A percentile compares a stretch with the other conserved stretches of the same genome.
These are phyloP conservation scores for Thymelicus acteon DNA, from an alignment of 2,888 invertebrate species.

Conservation along the genomic window DNA sequence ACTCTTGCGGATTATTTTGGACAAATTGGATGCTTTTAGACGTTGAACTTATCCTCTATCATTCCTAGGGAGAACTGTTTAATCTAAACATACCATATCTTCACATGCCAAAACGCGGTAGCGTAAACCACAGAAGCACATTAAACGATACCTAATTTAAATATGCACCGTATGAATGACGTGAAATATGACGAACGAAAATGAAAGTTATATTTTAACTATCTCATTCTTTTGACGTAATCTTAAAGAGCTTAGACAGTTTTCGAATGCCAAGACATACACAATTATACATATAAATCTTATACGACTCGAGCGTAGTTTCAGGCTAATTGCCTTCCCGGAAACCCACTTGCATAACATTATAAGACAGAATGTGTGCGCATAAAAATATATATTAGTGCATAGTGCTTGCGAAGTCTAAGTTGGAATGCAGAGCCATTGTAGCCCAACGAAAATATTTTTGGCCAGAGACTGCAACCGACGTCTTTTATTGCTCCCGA, in stretches of 20 bases:
- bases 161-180: no score
- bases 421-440: slow-evolving; percentile 33
- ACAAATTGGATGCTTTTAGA: no score
- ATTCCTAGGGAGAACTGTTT: no score
- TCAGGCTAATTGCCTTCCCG: slow-evolving; percentile 35
- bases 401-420: slow-evolving; percentile 35
- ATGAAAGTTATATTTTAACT: background rate
- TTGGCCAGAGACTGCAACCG: slow-evolving; percentile 47
- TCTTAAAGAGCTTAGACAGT: background rate
- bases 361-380: slow-evolving; percentile 36
- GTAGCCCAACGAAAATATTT: slow-evolving; percentile 45
- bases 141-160: no score
- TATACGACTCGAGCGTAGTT: slow-evolving; percentile 20
- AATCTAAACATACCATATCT: no score
- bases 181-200: no score
- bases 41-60: no score
- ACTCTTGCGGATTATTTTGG: no score
- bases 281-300: slow-evolving; percentile 18
- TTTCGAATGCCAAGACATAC: slow-evolving; percentile 16
- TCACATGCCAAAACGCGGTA: no score
- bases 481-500: slow-evolving; percentile 48
- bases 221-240: background rate
- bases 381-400: slow-evolving; percentile 38
- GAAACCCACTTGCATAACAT: slow-evolving; percentile 35
- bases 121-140: no score